Evolutionary conservation across 2,113 vertebrate genomes (phyloP), one percentile per base, ranked within the genome.

Genomic region (Elephas maximus): DNA sequence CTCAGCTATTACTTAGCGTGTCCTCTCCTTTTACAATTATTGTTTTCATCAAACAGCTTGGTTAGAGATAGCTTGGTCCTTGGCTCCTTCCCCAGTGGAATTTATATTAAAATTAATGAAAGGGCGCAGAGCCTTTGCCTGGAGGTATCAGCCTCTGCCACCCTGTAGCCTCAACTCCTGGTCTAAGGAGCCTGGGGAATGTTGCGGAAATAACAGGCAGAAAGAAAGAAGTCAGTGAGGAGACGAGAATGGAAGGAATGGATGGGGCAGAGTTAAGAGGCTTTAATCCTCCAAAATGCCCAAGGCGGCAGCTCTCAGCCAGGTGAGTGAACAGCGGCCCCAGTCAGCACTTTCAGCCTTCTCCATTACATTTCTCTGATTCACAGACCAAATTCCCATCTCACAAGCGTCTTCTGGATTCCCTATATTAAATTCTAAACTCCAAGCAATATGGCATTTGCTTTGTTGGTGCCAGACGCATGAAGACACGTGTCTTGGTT

Each of bases 41-140:
- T 65, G 63, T 45, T 94, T 95, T 74, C 90, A 83, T 94, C 84
- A 85, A 37, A 95, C 81, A 37, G 77, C 76, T 85, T 73, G 26
- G 53, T 82, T 79, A 85, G 87, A 77, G 85, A 76, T 18, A 33
- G n/a, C 18, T 94, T 51, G 48, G 88, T 83, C 73, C 48, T 94
- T 77, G 74, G 94, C 53, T n/a, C 26, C n/a, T 80, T 94, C 67
- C 94, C 74, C 44, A 15, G 0, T 17, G 23, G 57, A 80, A 96
- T 87, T 95, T 80, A 57, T 41, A 62, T 76, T 88, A 63, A 62
- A 92, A 87, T 69, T 51, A 81, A 78, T 51, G 48, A 82, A 88
- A 20, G 17, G 24, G 7, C 18, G 5, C 63, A 53, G 84, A 92
- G 80, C 11, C 28, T 62, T 88, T 76, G 37, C 67, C 84, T 62